A percentile compares a stretch with the other conserved stretches of the same genome.
Evolutionary conservation across 2,113 vertebrate species (phyloP).

Genomic region (Dasyurus viverrinus): DNA sequence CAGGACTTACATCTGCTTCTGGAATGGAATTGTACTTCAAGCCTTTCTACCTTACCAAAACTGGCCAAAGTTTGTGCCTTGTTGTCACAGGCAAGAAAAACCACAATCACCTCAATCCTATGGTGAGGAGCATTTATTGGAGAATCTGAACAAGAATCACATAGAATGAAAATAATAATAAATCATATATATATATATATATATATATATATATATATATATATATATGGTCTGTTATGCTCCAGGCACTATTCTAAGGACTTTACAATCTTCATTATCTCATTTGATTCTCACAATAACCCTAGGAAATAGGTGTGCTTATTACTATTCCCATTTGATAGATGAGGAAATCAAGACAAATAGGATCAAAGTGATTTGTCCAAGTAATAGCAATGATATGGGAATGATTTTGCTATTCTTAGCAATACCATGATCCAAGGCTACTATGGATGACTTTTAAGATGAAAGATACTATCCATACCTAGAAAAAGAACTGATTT

Average conservation of each 20-base stretch:
- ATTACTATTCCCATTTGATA: background rate
- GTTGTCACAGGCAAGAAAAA: background rate
- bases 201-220: background rate
- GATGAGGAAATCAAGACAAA: background rate
- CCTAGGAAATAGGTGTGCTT: background rate
- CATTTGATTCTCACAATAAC: background rate
- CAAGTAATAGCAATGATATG: too few relatives aligned
- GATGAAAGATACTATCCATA: too few relatives aligned
- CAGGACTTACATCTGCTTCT: conserved; percentile 21
- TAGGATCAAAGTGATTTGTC: background rate
- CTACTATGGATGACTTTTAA: too few relatives aligned
- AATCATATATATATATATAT: background rate
- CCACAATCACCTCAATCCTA: background rate
- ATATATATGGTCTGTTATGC: background rate
- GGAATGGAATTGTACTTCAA: background rate
- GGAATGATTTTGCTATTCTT: too few relatives aligned
- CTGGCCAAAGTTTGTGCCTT: background rate
- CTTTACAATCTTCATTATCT: background rate
- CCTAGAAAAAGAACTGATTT: too few relatives aligned
- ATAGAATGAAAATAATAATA: background rate
- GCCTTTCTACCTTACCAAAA: background rate
- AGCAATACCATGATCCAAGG: too few relatives aligned
- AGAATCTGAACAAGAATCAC: background rate
- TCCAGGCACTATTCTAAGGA: background rate
- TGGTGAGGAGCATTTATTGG: background rate